Percentiles rank a stretch among this genome's conserved stretches.
phyloP scores from a whole-genome alignment of 2,797 vertebrate genomes.

The Enteromius paludinosus region DNA sequence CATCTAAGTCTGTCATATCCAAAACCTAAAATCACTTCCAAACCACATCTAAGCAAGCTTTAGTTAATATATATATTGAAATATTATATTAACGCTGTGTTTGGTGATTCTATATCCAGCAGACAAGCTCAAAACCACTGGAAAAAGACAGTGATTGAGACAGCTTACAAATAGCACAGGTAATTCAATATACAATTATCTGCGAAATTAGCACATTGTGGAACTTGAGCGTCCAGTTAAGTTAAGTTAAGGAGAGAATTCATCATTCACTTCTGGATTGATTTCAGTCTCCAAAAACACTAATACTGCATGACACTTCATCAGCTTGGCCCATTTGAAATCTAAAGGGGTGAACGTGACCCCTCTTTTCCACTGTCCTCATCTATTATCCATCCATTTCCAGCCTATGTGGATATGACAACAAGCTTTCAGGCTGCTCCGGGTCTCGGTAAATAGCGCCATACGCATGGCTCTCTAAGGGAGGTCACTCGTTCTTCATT shows the following conservation, averaged over 20 bases:
- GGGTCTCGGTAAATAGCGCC: background rate
- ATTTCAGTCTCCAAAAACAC: background rate
- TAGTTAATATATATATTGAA: background rate
- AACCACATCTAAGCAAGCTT: background rate
- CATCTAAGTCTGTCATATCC: background rate
- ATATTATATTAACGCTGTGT: background rate
- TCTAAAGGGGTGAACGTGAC: background rate
- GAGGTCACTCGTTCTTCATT: constrained; percentile 1
- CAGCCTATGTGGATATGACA: background rate
- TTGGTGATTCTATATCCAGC: background rate
- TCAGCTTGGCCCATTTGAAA: background rate
- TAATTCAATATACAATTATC: constrained; percentile 31
- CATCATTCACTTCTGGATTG: background rate
- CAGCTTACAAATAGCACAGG: background rate
- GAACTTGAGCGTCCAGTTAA: constrained; percentile 7
- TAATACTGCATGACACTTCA: background rate
- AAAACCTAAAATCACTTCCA: background rate
- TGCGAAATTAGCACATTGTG: constrained; percentile 39
- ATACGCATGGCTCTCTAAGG: background rate
- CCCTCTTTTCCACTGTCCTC: background rate
- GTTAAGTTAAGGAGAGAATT: constrained; percentile 22
- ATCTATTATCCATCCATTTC: constrained; percentile 7
- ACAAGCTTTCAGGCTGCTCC: background rate
- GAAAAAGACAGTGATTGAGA: background rate
- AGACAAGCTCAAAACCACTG: background rate